Base-by-base conservation (phyloP, 2,888 invertebrate genomes). In the Stenichneumon culpator region DNA sequence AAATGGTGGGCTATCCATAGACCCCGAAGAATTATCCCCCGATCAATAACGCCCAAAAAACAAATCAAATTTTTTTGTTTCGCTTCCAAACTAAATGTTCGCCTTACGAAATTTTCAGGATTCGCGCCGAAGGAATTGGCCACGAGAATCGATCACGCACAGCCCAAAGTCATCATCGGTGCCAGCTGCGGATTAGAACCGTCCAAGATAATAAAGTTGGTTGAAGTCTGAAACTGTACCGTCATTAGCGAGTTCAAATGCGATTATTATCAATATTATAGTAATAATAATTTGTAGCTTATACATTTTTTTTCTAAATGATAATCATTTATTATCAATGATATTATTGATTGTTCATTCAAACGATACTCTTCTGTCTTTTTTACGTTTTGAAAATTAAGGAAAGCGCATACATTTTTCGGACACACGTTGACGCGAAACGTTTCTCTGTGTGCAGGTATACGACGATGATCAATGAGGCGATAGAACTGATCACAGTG, bases 131-230 rank as follows among this genome's bases (percentile, higher is more conserved):
- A 97, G 87, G 99, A 99, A 93, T 95, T 99, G 7, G 96, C 98
- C 60, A 96, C 96, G 0, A 96, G 99, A 86, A 98, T 99, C 77
- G 96, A 97, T 90, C 99, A 99, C 92, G 97, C 97, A 0, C 96
- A 97, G 93, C 98, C 99, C 0, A 98, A 97, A 90, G 96, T 98
- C 4, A 96, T 99, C 39, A 97, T 99, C 47, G 97, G 98, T 0
- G 98, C 98, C 0, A 98, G 98, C 93, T 98, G 97, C 92, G 99
- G 99, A 0, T 95, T 99, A 14, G 99, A 99, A 93, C 98, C 98
- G 0, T 96, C 96, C 86, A 97, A 97, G 94, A 95, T 97, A 79
- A 96, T 99, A 80, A 96, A 96, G 96, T 97, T 93, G 88, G 89
- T 87, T 69, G 9, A 69, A 68, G 22, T 19, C 0, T 3, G 5